Evolutionary conservation across 2,113 vertebrate genomes (phyloP).

Genomic region (Apaloderma vittatum): DNA sequence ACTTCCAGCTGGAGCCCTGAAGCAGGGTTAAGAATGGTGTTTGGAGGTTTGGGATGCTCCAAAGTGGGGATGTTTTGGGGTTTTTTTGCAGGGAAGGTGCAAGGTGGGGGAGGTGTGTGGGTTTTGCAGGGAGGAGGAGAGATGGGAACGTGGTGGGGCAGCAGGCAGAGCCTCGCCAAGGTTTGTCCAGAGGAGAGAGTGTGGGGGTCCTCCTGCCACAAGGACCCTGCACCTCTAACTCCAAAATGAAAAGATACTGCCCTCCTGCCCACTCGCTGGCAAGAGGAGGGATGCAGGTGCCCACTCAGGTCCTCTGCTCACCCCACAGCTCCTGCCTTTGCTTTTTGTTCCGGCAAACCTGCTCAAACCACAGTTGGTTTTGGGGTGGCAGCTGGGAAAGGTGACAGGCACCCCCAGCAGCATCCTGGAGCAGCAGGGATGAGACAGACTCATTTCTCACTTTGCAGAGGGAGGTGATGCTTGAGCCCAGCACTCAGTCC

Average conservation of each 20-base stretch:
- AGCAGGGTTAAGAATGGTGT: neutral
- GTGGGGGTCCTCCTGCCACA: neutral
- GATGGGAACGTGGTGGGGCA: rapidly evolving
- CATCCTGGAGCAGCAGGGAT: neutral
- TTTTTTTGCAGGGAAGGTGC: neutral
- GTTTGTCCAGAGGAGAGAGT: neutral
- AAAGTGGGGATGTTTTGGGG: rapidly evolving
- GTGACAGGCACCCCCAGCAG: neutral
- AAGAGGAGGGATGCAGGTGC: neutral
- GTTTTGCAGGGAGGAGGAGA: neutral
- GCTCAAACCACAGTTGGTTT: neutral
- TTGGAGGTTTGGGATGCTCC: neutral
- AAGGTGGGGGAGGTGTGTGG: neutral
- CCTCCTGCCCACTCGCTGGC: neutral
- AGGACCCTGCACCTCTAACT: neutral
- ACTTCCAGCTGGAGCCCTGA: neutral
- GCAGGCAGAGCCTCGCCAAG: neutral
- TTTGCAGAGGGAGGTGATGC: neutral
- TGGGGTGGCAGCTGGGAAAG: neutral
- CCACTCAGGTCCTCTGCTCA: neutral
- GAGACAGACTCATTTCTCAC: neutral
- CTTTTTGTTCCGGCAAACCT: neutral
- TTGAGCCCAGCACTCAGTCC: rapidly evolving
- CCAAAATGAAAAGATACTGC: neutral
- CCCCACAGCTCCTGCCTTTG: neutral